These are phyloP conservation scores for Hippasteria phrygiana DNA, from an alignment of 53 echinoderm and acorn worm genomes.

Conservation along the genomic window DNA sequence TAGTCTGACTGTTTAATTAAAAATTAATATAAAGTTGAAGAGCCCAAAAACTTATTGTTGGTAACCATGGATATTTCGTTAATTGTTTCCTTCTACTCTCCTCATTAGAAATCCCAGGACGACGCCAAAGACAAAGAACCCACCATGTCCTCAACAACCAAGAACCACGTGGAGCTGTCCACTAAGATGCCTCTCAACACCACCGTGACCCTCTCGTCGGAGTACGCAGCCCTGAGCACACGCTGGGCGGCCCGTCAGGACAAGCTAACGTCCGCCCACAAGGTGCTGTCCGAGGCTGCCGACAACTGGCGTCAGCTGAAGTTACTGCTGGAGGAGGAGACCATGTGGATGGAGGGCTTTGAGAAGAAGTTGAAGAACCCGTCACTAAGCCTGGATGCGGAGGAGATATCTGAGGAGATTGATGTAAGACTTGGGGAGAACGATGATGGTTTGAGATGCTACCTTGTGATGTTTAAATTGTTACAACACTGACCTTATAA, in stretches of 20 bases:
- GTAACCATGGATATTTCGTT: too few species aligned
- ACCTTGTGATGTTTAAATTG: too few species aligned
- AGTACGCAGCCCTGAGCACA: constrained; percentile 37
- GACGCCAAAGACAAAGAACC: constrained; percentile 62
- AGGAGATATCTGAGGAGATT: constrained; percentile 96
- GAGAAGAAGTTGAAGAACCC: constrained; percentile 93
- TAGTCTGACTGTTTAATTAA: too few species aligned
- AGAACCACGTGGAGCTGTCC: constrained; percentile 37
- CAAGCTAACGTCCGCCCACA: constrained; percentile 39
- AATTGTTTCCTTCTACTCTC: background rate
- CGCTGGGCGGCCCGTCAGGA: constrained; percentile 56
- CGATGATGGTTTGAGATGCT: too few species aligned
- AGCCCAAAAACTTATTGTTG: too few species aligned
- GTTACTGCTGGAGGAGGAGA: constrained; percentile 84
- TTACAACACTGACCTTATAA: too few species aligned
- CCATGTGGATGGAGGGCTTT: constrained; percentile 92
- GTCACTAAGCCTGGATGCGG: constrained; percentile 93
- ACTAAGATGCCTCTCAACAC: constrained; percentile 13
- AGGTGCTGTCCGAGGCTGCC: constrained; percentile 65
- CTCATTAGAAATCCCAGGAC: constrained; percentile 58
- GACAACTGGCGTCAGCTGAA: constrained; percentile 88
- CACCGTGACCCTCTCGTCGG: constrained; percentile 29
- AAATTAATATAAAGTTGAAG: too few species aligned
- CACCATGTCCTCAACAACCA: constrained; percentile 18
- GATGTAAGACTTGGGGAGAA: constrained; percentile 70